A percentile compares a stretch with the other conserved stretches of the same genome.
phyloP scores from a whole-genome alignment of 2,113 vertebrate species.

The Cygnus atratus region DNA sequence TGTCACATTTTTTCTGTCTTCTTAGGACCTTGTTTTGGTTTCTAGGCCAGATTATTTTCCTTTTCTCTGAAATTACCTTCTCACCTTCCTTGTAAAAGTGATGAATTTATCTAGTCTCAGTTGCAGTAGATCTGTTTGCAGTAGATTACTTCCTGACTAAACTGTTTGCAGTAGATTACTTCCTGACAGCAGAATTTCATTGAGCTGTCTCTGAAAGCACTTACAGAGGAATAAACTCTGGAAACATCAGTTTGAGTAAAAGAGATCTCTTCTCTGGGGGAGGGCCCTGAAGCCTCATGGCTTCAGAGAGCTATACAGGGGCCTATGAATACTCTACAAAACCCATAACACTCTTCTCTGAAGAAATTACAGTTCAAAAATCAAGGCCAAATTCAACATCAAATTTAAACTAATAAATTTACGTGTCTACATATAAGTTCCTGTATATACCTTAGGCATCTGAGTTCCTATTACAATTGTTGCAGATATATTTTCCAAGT shows the following conservation, averaged over 20 bases:
- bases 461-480: background rate
- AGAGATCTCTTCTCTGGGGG: background rate
- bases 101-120: background rate
- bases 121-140: background rate
- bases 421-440: rapidly evolving
- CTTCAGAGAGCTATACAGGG: background rate
- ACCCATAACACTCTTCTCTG: background rate
- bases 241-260: background rate
- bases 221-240: background rate
- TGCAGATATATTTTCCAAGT: background rate
- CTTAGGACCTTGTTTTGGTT: background rate
- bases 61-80: background rate
- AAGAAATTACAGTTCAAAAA: background rate
- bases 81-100: background rate
- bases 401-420: background rate
- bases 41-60: background rate
- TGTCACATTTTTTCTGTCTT: background rate
- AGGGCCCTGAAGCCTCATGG: background rate
- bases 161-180: background rate
- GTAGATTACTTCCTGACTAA: background rate
- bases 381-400: background rate
- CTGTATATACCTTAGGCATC: background rate
- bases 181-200: conserved; percentile 9
- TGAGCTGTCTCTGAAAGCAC: background rate
- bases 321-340: background rate